Percentiles rank a stretch among this genome's conserved stretches.
Conservation (phyloP, 2,797 vertebrate genomes). For the Cyclopterus lumpus region DNA sequence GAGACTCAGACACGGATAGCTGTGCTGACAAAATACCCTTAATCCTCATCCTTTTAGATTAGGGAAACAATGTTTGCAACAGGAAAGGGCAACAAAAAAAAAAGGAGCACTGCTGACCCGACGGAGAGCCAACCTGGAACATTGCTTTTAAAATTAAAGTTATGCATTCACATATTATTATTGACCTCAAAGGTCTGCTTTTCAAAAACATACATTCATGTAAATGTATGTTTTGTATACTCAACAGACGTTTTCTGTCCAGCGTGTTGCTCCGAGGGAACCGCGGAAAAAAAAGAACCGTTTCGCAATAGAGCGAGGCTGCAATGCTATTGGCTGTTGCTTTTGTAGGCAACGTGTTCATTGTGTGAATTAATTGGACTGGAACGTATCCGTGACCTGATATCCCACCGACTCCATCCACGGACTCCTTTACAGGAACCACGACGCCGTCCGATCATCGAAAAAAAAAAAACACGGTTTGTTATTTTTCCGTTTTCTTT, state of each 20-base stretch:
- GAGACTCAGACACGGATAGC: slow-evolving; percentile 63
- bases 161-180: slow-evolving; percentile 45
- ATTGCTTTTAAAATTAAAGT: slow-evolving; percentile 61
- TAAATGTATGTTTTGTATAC: slow-evolving; percentile 45
- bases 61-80: slow-evolving; percentile 66
- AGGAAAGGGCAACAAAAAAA: slow-evolving; percentile 47
- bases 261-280: slow-evolving; percentile 48
- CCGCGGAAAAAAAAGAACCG: slow-evolving; percentile 18
- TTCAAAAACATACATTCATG: slow-evolving; percentile 47
- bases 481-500: too few relatives aligned
- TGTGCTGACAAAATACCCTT: slow-evolving; percentile 63
- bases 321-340: neutral
- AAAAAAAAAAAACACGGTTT: too few relatives aligned
- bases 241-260: slow-evolving; percentile 41
- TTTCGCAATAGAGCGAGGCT: slow-evolving; percentile 1
- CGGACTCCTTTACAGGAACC: neutral
- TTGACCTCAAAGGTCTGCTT: slow-evolving; percentile 33
- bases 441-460: too few relatives aligned
- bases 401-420: too few relatives aligned
- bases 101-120: slow-evolving; percentile 62
- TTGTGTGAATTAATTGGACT: too few relatives aligned
- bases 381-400: too few relatives aligned
- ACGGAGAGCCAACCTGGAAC: slow-evolving; percentile 51
- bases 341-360: too few relatives aligned
- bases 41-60: slow-evolving; percentile 75